These are phyloP conservation scores for Calameuta filiformis DNA, from an alignment of 2,888 invertebrate species.

Conservation along the genomic window DNA sequence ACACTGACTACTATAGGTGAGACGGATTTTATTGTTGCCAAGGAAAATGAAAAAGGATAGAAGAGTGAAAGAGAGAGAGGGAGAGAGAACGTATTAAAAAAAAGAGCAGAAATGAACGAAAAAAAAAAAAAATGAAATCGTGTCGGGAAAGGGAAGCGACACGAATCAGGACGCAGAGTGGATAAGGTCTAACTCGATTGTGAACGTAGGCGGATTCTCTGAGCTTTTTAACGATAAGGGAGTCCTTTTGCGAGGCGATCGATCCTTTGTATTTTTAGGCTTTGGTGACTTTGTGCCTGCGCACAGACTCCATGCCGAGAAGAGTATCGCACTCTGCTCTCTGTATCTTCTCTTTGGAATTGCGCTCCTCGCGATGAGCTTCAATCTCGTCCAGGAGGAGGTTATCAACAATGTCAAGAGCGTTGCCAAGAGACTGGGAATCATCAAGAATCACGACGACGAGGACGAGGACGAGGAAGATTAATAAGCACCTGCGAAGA, in stretches of 20 bases:
- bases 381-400: slow-evolving; percentile 95
- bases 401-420: slow-evolving; percentile 89
- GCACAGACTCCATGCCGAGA: slow-evolving; percentile 71
- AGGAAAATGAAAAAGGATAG: slow-evolving; percentile 3
- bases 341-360: slow-evolving; percentile 95
- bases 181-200: no score
- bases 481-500: neutral
- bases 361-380: slow-evolving; percentile 94
- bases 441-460: slow-evolving; percentile 80
- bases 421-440: slow-evolving; percentile 87
- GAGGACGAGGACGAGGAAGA: slow-evolving; percentile 71
- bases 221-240: no score
- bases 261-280: slow-evolving; percentile 57
- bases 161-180: no score
- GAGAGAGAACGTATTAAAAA: neutral
- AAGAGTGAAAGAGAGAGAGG: neutral
- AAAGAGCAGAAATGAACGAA: neutral
- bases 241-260: no score
- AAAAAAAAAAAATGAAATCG: no score
- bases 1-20: slow-evolving; percentile 88
- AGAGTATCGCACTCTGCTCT: slow-evolving; percentile 87
- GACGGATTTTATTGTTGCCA: slow-evolving; percentile 10
- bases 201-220: no score
- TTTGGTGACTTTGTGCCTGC: slow-evolving; percentile 94
- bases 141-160: no score